Evolutionary conservation across 2,797 vertebrate genomes (phyloP).

Genomic region (Microctenopoma steveboyesi): DNA sequence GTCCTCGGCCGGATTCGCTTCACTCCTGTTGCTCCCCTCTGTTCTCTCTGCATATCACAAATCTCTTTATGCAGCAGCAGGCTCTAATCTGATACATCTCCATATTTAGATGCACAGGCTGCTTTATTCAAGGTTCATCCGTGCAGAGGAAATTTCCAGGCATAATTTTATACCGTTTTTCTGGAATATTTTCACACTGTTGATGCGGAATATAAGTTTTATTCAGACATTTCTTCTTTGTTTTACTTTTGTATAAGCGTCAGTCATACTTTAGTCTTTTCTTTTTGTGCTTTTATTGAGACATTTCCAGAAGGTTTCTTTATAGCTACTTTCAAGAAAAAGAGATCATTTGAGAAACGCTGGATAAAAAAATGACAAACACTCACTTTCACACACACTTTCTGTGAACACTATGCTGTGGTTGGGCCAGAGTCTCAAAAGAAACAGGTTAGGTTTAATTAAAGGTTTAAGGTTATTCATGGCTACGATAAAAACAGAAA

Average conservation of each 20-base stretch:
- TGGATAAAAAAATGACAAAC: too few relatives aligned
- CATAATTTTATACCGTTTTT: constrained; percentile 10
- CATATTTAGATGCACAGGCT: constrained; percentile 3
- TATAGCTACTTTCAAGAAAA: neutral
- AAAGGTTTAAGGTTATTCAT: too few relatives aligned
- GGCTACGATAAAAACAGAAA: too few relatives aligned
- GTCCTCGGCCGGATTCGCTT: neutral
- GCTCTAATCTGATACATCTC: constrained; percentile 7
- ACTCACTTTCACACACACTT: too few relatives aligned
- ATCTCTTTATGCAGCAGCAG: constrained; percentile 14
- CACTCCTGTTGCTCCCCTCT: neutral
- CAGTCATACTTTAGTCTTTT: neutral
- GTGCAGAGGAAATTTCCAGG: constrained; percentile 6
- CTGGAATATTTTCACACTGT: neutral
- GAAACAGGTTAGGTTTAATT: too few relatives aligned
- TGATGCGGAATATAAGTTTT: constrained; percentile 11
- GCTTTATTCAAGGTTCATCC: constrained; percentile 17
- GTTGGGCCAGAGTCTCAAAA: too few relatives aligned
- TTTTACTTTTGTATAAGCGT: too few relatives aligned
- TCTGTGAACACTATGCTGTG: too few relatives aligned
- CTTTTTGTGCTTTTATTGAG: neutral
- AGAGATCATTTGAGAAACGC: neutral
- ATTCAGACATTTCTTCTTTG: too few relatives aligned
- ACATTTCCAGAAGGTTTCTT: neutral
- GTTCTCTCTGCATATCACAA: neutral